Base-by-base conservation (phyloP, 2,113 vertebrate species). In the Nothoprocta pentlandii region DNA sequence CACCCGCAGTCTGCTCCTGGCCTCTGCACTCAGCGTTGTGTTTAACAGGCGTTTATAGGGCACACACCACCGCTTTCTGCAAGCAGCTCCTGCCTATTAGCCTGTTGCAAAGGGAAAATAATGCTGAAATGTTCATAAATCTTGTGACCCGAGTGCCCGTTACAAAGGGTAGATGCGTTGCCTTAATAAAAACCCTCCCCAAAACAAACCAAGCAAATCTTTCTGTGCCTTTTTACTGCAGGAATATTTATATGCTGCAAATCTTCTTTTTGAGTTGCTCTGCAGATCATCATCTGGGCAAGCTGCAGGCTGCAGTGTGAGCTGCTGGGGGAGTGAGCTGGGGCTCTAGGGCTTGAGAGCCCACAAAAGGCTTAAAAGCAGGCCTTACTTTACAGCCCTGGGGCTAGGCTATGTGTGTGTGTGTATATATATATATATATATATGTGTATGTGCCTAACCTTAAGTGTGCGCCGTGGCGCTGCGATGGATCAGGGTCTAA, bases 221-320 rank as follows among this genome's bases (percentile, higher is more conserved):
- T 30, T 39, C 64, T 53, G 25, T 53, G 12, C 2, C 79, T 91
- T 68, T 86, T 75, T 30, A 79, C 66, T 58, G 83, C 41, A 86
- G 66, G 84, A 90, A 81, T 92, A 92, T 11, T 4, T 46, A 19
- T 34, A 17, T 62, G 53, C 66, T 79, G 58, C 83, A 81, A 84
- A 61, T 62, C 58, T 89, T 66, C 69, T 74, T 26, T 77, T 67
- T 63, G 32, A 73, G 53, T 64, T 78, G 47, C 36, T 79, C 88
- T 90, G 83, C 94, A 94, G 95, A 95, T 95, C 80, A 94, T 92
- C 83, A 90, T 7, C 85, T 54, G 19, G 44, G 77, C n/a, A n/a
- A n/a, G n/a, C 69, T 71, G 69, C 69, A 90, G 58, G 69, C 83
- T 67, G 9, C 22, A 77, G 73, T 0, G 28, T 10, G 77, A 62